Percentiles rank a stretch among this genome's conserved stretches.
Evolutionary conservation across 1,140 invertebrate genomes (phyloP).

Genomic region (silkworm (Bombyx mori)): ASM3026992v2 NC_085124.1:13990001-13990500

Average conservation of each 20-base stretch:
- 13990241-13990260: constrained; percentile 5
- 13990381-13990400: too few relatives aligned
- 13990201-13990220: constrained; percentile 5
- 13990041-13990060: background rate
- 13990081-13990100: constrained; percentile 2
- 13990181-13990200: constrained; percentile 14
- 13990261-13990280: constrained; percentile 1
- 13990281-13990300: constrained; percentile 1
- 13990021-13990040: background rate
- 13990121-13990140: constrained; percentile 3
- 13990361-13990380: too few relatives aligned
- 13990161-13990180: constrained; percentile 14
- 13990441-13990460: too few relatives aligned
- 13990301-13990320: constrained; percentile 3
- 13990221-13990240: constrained; percentile 10
- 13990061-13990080: background rate
- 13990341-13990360: too few relatives aligned
- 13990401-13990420: too few relatives aligned
- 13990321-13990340: constrained; percentile 3
- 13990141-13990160: constrained; percentile 17
- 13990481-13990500: too few relatives aligned
- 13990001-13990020: constrained; percentile 4
- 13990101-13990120: constrained; percentile 6
- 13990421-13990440: too few relatives aligned
- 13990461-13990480: too few relatives aligned